Conservation (phyloP, 2,888 invertebrate genomes). For the Acheta domesticus region DNA sequence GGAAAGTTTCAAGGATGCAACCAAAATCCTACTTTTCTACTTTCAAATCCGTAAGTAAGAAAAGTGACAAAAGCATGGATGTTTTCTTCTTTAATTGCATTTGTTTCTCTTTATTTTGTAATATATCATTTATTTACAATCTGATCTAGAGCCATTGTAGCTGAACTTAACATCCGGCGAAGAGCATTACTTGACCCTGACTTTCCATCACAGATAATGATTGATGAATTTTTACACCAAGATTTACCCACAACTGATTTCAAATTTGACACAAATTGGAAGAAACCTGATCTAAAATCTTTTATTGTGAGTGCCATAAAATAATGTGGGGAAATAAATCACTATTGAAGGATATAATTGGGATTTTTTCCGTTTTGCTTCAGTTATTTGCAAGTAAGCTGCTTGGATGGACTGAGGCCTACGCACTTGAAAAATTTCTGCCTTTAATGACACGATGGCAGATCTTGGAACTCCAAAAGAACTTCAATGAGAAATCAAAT, state of each 20-base stretch:
- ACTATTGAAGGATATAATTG: constrained; percentile 11
- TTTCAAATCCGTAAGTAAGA: constrained; percentile 28
- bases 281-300: constrained; percentile 63
- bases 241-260: constrained; percentile 56
- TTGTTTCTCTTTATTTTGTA: too few relatives aligned
- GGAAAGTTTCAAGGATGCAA: constrained; percentile 59
- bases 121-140: constrained; percentile 20
- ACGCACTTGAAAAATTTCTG: constrained; percentile 73
- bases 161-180: constrained; percentile 63
- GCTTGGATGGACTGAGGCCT: constrained; percentile 71
- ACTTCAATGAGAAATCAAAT: constrained; percentile 40
- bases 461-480: constrained; percentile 49
- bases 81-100: not conserved
- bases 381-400: constrained; percentile 64
- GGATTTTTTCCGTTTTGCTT: constrained; percentile 21
- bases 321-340: too few relatives aligned
- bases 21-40: constrained; percentile 22
- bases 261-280: constrained; percentile 57
- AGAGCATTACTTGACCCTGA: constrained; percentile 60
- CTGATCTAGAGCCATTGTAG: constrained; percentile 58
- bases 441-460: constrained; percentile 77
- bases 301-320: constrained; percentile 59
- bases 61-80: not conserved
- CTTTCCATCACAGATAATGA: constrained; percentile 71
- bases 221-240: constrained; percentile 65